A percentile compares a stretch with the other conserved stretches of the same genome.
Conservation (phyloP, 2,797 vertebrate species). For the Jordanella pulchra region DNA sequence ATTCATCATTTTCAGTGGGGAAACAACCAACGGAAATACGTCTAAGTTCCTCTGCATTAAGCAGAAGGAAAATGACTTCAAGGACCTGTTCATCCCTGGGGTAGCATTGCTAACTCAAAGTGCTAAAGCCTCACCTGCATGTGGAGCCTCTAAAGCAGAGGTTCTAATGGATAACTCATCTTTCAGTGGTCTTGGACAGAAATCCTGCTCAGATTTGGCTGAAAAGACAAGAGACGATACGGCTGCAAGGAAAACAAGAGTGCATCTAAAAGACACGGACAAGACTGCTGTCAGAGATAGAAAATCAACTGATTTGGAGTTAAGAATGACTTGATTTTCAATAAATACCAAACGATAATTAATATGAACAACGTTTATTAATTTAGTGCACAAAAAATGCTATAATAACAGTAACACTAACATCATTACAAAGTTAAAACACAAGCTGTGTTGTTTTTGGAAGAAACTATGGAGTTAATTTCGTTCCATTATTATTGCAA, state of each 20-base stretch:
- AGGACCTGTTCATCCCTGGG: constrained; percentile 73
- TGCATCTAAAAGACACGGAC: neutral
- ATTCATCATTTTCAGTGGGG: constrained; percentile 73
- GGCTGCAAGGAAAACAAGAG: neutral
- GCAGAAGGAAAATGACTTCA: constrained; percentile 39
- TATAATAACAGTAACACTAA: constrained; percentile 68
- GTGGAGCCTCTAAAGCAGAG: constrained; percentile 19
- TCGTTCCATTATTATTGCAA: too few relatives aligned
- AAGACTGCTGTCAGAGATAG: neutral
- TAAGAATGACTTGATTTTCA: constrained; percentile 28
- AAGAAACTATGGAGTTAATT: constrained; percentile 5
- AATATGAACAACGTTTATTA: constrained; percentile 69
- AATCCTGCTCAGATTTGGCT: neutral
- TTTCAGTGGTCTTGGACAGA: neutral
- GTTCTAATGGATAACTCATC: constrained; percentile 6
- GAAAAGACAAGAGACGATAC: neutral
- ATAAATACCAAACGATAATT: constrained; percentile 18
- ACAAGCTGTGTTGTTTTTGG: constrained; percentile 44
- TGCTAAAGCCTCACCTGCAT: neutral
- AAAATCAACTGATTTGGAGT: neutral
- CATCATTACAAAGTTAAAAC: constrained; percentile 60
- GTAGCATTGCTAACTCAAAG: constrained; percentile 57
- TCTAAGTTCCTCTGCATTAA: constrained; percentile 28
- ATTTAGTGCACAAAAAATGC: constrained; percentile 69
- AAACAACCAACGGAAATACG: constrained; percentile 29